phyloP scores from a whole-genome alignment of 2,797 vertebrate species.

The Melanotaenia maccullochi region DNA sequence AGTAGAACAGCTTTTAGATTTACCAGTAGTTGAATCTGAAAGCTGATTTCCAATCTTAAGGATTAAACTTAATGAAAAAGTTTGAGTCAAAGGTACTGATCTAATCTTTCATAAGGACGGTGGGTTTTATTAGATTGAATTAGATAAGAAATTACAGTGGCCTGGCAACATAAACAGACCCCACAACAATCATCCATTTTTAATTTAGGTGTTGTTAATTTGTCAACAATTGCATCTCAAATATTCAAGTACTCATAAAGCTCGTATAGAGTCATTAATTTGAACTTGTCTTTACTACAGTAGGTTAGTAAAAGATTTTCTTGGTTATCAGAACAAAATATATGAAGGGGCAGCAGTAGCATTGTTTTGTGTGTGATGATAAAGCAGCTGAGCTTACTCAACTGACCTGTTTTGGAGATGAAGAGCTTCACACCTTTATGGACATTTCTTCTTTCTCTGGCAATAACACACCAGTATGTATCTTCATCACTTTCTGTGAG shows the following conservation, averaged over 20 bases:
- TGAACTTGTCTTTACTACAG: not conserved
- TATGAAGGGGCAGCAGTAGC: not conserved
- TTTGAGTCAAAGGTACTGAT: no score
- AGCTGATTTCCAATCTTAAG: no score
- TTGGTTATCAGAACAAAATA: conserved; percentile 2
- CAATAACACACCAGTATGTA: conserved; percentile 77
- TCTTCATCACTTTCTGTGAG: conserved; percentile 48
- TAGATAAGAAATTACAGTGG: not conserved
- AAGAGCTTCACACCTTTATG: conserved; percentile 36
- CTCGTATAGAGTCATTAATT: not conserved
- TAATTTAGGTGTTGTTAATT: not conserved
- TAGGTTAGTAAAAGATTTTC: not conserved
- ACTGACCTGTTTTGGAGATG: conserved; percentile 55
- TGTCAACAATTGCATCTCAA: not conserved
- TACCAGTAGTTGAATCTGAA: no score
- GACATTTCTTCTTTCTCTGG: conserved; percentile 17
- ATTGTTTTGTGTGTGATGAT: not conserved
- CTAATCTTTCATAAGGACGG: not conserved
- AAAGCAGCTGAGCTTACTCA: not conserved
- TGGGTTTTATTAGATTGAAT: not conserved
- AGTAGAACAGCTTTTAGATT: no score
- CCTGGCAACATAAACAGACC: not conserved
- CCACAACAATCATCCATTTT: not conserved
- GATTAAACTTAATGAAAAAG: no score
- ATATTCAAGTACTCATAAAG: not conserved